These are phyloP conservation scores for Parapristionchus giblindavisi DNA, from an alignment of 2,888 invertebrate genomes.

Conservation along the genomic window DNA sequence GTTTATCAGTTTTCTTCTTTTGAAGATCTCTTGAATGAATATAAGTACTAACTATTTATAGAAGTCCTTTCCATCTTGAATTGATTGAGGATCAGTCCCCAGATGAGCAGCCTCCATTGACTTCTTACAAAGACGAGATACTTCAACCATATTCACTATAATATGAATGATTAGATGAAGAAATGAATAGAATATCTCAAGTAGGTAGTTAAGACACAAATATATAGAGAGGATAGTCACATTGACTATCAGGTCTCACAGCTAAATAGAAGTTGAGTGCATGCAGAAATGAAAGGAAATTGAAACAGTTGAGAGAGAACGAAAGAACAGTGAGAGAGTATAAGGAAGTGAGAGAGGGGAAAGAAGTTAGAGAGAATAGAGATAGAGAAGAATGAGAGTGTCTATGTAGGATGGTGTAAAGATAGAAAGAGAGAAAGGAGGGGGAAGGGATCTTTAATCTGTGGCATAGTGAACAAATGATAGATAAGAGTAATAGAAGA, in stretches of 20 bases:
- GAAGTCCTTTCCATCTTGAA: slow-evolving; percentile 61
- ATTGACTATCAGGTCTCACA: neutral
- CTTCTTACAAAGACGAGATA: slow-evolving; percentile 44
- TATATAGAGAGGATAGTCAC: neutral
- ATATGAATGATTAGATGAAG: too few relatives aligned
- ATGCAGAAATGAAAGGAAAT: neutral
- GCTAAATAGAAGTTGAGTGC: neutral
- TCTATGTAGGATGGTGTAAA: too few relatives aligned
- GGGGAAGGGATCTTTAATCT: too few relatives aligned
- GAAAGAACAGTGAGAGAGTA: slow-evolving; percentile 15
- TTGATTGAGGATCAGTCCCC: slow-evolving; percentile 49
- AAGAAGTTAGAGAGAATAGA: neutral
- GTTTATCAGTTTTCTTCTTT: too few relatives aligned
- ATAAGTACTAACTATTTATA: slow-evolving; percentile 60
- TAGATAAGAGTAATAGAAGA: too few relatives aligned
- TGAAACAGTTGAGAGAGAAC: neutral
- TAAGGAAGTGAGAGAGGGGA: slow-evolving; percentile 7
- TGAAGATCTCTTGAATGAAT: too few relatives aligned
- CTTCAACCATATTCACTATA: neutral
- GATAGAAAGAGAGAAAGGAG: too few relatives aligned
- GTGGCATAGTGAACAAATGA: too few relatives aligned
- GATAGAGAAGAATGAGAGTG: neutral
- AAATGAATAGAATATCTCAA: too few relatives aligned
- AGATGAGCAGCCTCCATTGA: slow-evolving; percentile 51
- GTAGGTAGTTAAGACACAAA: neutral